phyloP scores from a whole-genome alignment of 2,113 vertebrate species.

The Falco punctatus region DNA sequence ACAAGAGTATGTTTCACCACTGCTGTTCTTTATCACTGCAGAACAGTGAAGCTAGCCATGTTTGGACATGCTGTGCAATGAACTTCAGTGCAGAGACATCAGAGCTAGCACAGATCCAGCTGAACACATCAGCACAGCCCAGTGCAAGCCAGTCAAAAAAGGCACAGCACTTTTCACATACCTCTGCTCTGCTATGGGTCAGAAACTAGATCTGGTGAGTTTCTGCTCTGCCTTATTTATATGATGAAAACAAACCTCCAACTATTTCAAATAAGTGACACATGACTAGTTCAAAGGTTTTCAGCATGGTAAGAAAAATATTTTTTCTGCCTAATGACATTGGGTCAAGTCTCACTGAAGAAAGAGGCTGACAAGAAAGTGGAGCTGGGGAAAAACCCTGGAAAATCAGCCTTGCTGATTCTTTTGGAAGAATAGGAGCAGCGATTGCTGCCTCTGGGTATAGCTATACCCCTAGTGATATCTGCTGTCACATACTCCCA shows the following conservation, averaged over 20 bases:
- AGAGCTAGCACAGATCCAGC: not conserved
- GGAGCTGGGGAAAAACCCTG: not conserved
- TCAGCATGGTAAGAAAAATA: not conserved
- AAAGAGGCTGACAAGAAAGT: not conserved
- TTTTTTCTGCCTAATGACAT: not conserved
- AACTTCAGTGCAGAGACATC: not conserved
- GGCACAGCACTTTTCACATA: not conserved
- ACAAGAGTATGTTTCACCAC: not conserved
- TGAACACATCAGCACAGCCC: not conserved
- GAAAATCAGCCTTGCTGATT: not conserved
- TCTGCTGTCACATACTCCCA: not conserved
- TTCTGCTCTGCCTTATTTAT: not conserved
- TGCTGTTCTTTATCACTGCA: not conserved
- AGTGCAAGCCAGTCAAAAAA: not conserved
- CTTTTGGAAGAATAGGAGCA: not conserved
- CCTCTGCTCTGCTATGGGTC: not conserved
- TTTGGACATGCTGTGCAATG: not conserved
- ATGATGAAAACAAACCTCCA: not conserved
- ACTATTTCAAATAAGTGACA: not conserved
- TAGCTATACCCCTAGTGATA: not conserved
- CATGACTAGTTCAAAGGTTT: not conserved
- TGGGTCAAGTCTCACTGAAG: not conserved
- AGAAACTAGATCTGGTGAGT: not conserved
- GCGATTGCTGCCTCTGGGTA: not conserved
- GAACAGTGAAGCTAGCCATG: not conserved